Evolutionary conservation across 1,140 invertebrate species (phyloP).

Genomic region (Oncopodura yosiiana): DNA sequence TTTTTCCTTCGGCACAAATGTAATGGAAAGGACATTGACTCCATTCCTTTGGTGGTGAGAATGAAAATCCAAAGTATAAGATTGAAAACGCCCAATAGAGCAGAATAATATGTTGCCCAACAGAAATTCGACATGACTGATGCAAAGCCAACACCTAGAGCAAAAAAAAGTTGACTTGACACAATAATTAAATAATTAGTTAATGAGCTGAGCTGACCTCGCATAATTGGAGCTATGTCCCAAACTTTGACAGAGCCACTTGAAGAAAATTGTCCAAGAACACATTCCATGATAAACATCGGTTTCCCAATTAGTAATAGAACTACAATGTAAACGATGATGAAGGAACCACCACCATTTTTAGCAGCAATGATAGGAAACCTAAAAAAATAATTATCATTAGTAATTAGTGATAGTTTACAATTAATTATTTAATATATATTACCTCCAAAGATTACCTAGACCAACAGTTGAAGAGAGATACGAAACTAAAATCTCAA

Average conservation of each 20-base stretch:
- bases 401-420: neutral
- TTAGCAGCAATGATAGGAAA: constrained; percentile 39
- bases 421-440: constrained; percentile 49
- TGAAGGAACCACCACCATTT: constrained; percentile 54
- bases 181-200: no score
- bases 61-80: no score
- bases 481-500: constrained; percentile 59
- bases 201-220: no score
- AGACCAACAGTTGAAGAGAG: constrained; percentile 68
- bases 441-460: constrained; percentile 78
- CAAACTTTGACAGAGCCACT: constrained; percentile 28
- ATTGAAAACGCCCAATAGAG: constrained; percentile 36
- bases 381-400: neutral
- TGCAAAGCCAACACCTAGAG: constrained; percentile 41
- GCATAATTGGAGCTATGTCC: no score
- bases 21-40: no score
- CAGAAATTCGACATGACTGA: constrained; percentile 8
- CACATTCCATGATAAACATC: constrained; percentile 54
- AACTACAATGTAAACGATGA: constrained; percentile 70
- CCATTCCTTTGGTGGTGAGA: no score
- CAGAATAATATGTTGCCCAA: constrained; percentile 24
- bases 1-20: no score
- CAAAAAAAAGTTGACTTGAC: constrained; percentile 34
- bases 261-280: constrained; percentile 46
- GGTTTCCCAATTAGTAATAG: constrained; percentile 66